Evolutionary conservation across 2,113 vertebrate genomes (phyloP).

Genomic region (Microtus ochrogaster): DNA sequence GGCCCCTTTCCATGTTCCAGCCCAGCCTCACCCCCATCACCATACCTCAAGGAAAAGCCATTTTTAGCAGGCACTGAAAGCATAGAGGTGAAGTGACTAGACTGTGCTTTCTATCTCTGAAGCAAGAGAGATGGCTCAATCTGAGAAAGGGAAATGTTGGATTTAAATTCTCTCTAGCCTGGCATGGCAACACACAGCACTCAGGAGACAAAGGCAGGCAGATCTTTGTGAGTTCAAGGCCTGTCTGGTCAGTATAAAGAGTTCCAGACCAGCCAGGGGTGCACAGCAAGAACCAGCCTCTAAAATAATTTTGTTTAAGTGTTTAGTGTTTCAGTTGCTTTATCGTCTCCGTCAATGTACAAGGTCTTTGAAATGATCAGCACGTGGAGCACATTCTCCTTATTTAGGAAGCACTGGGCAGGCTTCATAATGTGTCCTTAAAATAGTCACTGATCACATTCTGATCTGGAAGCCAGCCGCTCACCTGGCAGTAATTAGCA

Average conservation of each 20-base stretch:
- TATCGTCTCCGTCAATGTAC: background rate
- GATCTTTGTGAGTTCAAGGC: background rate
- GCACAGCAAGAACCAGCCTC: background rate
- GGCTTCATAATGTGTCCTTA: constrained; percentile 45
- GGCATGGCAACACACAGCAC: background rate
- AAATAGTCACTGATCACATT: constrained; percentile 57
- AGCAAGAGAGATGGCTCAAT: background rate
- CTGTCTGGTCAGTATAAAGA: too few species aligned
- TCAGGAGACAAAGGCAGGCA: background rate
- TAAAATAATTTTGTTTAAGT: background rate
- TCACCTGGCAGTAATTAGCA: constrained; percentile 19
- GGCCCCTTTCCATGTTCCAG: background rate
- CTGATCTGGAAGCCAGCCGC: background rate
- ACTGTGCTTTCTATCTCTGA: background rate
- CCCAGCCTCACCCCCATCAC: too few species aligned
- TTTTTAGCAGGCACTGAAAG: background rate
- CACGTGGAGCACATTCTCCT: constrained; percentile 25
- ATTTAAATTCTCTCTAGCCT: background rate
- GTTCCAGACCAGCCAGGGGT: background rate
- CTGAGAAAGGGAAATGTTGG: background rate
- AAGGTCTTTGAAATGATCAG: constrained; percentile 58
- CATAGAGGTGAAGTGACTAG: background rate
- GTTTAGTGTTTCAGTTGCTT: background rate
- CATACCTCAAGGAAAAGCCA: background rate
- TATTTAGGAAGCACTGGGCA: constrained; percentile 54